Conservation (phyloP, 2,888 invertebrate genomes). For the Ptilodon capucinus region DNA sequence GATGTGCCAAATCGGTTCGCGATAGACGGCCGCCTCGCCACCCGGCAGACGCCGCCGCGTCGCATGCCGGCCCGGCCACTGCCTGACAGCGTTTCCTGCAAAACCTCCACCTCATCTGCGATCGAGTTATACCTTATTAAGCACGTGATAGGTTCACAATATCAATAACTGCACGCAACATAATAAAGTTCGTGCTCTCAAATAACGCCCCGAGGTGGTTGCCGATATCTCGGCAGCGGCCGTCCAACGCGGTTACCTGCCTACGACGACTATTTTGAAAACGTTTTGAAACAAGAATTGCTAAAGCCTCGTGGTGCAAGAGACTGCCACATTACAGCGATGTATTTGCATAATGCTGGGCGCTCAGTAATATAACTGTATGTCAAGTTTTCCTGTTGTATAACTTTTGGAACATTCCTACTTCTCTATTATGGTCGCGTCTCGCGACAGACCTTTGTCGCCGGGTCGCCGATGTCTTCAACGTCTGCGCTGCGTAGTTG, state of each 20-base stretch:
- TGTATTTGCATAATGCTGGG: slow-evolving; percentile 77
- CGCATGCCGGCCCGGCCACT: slow-evolving; percentile 77
- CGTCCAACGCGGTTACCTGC: slow-evolving; percentile 49
- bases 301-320: slow-evolving; percentile 78
- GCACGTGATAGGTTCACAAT: slow-evolving; percentile 43
- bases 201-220: slow-evolving; percentile 44
- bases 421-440: slow-evolving; percentile 43
- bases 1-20: slow-evolving; percentile 80
- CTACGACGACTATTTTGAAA: slow-evolving; percentile 72
- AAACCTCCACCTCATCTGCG: slow-evolving; percentile 48
- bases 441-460: slow-evolving; percentile 39
- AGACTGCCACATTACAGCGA: slow-evolving; percentile 67
- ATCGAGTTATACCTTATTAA: slow-evolving; percentile 44
- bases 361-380: slow-evolving; percentile 61
- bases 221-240: slow-evolving; percentile 45
- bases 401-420: slow-evolving; percentile 49
- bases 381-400: slow-evolving; percentile 64
- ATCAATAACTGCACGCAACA: slow-evolving; percentile 46
- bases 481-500: slow-evolving; percentile 54
- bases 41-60: slow-evolving; percentile 74
- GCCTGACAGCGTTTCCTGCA: slow-evolving; percentile 56
- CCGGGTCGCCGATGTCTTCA: slow-evolving; percentile 17
- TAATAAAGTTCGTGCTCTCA: slow-evolving; percentile 31
- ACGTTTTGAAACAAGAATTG: slow-evolving; percentile 76
- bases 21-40: slow-evolving; percentile 64